Evolutionary conservation across 1,140 invertebrate genomes (phyloP).

Genomic region (Ephestia elutella): DNA sequence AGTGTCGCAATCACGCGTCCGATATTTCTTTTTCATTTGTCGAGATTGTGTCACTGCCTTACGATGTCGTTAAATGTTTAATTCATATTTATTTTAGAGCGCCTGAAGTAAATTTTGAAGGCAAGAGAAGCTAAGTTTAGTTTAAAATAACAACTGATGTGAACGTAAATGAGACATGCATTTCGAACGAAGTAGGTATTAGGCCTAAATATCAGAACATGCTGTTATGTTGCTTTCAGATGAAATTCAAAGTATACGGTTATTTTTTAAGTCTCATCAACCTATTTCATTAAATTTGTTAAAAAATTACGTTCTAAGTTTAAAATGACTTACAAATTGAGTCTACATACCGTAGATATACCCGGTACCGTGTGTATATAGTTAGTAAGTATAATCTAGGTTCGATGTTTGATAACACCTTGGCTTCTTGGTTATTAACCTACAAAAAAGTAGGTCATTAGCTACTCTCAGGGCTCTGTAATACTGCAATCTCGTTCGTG

Average conservation of each 20-base stretch:
- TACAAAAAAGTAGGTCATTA: slow-evolving; percentile 2
- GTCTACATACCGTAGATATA: slow-evolving; percentile 21
- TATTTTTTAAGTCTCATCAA: slow-evolving; percentile 1
- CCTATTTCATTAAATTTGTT: slow-evolving; percentile 12
- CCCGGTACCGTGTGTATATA: slow-evolving; percentile 46
- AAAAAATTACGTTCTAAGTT: background rate
- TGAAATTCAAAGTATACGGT: background rate
- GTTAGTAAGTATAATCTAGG: slow-evolving; percentile 31
- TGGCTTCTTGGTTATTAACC: slow-evolving; percentile 2
- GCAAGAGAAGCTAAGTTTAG: slow-evolving; percentile 33
- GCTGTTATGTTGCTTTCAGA: slow-evolving; percentile 18
- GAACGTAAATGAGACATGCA: slow-evolving; percentile 27
- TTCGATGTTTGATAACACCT: slow-evolving; percentile 44
- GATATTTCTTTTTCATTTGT: slow-evolving; percentile 3
- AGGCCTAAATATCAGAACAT: slow-evolving; percentile 17
- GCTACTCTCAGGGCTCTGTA: background rate
- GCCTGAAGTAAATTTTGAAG: slow-evolving; percentile 10
- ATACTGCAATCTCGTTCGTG: background rate
- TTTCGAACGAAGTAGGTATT: background rate
- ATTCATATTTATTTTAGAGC: slow-evolving; percentile 15
- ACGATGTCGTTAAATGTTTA: slow-evolving; percentile 5
- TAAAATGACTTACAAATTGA: slow-evolving; percentile 4
- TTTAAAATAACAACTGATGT: slow-evolving; percentile 15
- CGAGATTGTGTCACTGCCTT: background rate
- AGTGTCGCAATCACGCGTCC: slow-evolving; percentile 29